Evolutionary conservation across 1,140 invertebrate genomes (phyloP).

Genomic region (Ostrea denselamellosa): DNA sequence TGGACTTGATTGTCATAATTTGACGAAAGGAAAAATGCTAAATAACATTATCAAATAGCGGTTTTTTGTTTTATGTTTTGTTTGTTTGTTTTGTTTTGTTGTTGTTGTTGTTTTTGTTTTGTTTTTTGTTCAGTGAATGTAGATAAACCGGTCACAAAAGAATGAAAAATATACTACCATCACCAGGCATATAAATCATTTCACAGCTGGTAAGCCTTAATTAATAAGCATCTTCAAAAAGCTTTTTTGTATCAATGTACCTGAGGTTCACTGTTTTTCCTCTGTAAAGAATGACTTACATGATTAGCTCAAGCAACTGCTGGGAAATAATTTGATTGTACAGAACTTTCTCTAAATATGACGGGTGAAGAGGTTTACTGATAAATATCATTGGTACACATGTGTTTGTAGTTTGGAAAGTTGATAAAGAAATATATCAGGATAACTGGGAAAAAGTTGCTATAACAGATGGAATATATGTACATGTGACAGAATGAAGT

Average conservation of each 20-base stretch:
- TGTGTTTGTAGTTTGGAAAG: no score
- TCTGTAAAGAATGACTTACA: background rate
- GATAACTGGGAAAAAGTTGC: no score
- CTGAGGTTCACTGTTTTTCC: background rate
- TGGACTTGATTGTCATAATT: background rate
- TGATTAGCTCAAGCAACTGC: background rate
- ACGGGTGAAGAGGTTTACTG: no score
- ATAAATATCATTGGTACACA: no score
- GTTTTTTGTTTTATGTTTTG: no score
- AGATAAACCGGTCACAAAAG: background rate
- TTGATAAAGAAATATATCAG: no score
- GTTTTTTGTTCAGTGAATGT: no score
- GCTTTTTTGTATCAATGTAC: background rate
- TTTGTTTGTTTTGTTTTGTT: no score
- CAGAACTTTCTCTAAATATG: no score
- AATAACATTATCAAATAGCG: background rate
- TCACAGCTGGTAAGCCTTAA: background rate
- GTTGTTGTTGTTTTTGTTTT: no score
- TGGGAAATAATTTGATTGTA: background rate
- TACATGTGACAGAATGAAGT: no score
- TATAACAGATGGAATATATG: no score
- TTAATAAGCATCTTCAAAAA: background rate
- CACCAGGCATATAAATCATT: background rate
- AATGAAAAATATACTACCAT: background rate
- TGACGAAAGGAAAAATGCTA: background rate